Percentiles rank a stretch among this genome's conserved stretches.
Evolutionary conservation across 2,113 vertebrate genomes (phyloP).

Genomic region (Brachyistius frenatus): DNA sequence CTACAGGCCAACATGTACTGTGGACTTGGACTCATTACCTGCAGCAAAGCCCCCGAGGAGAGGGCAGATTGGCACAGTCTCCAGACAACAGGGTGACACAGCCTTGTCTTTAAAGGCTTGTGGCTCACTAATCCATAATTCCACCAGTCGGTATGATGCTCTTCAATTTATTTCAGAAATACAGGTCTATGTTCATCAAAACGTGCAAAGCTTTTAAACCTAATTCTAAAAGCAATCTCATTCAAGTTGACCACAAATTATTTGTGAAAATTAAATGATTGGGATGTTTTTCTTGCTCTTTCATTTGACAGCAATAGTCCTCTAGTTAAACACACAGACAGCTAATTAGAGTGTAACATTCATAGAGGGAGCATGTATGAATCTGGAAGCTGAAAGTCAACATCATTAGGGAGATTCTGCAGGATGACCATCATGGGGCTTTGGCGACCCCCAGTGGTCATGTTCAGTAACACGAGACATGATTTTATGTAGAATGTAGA

Average conservation of each 20-base stretch:
- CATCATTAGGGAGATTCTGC: no score
- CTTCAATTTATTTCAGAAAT: neutral
- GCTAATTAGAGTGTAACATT: slow-evolving; percentile 8
- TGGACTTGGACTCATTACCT: slow-evolving; percentile 56
- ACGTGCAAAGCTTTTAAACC: neutral
- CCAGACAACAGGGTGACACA: slow-evolving; percentile 27
- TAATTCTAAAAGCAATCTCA: neutral
- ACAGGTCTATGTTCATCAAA: neutral
- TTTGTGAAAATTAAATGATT: neutral
- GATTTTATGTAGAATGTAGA: slow-evolving; percentile 12
- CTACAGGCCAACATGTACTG: slow-evolving; percentile 43
- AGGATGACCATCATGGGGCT: slow-evolving; percentile 11
- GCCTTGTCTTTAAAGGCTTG: slow-evolving; percentile 5
- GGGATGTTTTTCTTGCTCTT: neutral
- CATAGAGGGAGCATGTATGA: neutral
- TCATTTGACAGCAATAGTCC: slow-evolving; percentile 2
- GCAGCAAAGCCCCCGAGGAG: slow-evolving; percentile 41
- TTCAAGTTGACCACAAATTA: no score
- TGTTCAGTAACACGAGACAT: slow-evolving; percentile 16
- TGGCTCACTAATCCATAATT: slow-evolving; percentile 1
- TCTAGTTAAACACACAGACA: neutral
- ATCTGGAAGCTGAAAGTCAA: neutral
- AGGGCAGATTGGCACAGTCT: slow-evolving; percentile 32
- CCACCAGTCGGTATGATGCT: neutral
- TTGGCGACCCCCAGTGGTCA: slow-evolving; percentile 60